Evolutionary conservation across 1,140 invertebrate species (phyloP), one percentile per base, ranked within the genome.

Genomic region (Elymnias hypermnestra): DNA sequence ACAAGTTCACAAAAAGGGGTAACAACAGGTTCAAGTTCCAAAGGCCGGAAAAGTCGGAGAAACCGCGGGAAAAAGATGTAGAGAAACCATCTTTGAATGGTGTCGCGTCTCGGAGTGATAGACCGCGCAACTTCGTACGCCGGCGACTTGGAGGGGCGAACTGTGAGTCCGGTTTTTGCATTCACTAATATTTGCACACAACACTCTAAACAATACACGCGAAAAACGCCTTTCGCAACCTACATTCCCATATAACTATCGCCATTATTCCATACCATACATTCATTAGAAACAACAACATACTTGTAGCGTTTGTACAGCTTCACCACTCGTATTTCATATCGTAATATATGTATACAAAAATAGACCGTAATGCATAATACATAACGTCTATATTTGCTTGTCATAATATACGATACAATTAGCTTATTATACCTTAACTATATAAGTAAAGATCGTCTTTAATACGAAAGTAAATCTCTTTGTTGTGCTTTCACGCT

Each of bases 161-260:
- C 57, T 57, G 79, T 83, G 58, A 83, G 79, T 83, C 70, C 67
- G 70, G 70, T 75, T 72, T 58, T 59, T 50, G 47, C 39, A 42
- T 66, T 58, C 53, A 19, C 46, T 53, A 61, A 19, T 25, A 48
- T 31, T 38, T 37, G 38, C 35, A 36, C 44, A 42, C 36, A 23
- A 26, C 40, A 38, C 51, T 36, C 9, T n/a, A 18, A 35, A 29
- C 37, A 35, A 12, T 26, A 23, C 42, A 55, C 38, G 33, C 42
- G 15, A 55, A 41, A 45, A 33, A 22, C 25, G 33, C 38, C 50
- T 57, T 40, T 52, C 44, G 28, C 28, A 9, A 22, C 22, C 22
- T n/a, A 26, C n/a, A 9, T 25, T 25, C 10, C 18, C 8, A 22
- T 26, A 14, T 17, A 22, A 22, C 13, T 23, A 23, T 1, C 1